A percentile compares a stretch with the other conserved stretches of the same genome.
Evolutionary conservation across 2,797 vertebrate genomes (phyloP).

Genomic region (Cryptoblepharus egeriae): DNA sequence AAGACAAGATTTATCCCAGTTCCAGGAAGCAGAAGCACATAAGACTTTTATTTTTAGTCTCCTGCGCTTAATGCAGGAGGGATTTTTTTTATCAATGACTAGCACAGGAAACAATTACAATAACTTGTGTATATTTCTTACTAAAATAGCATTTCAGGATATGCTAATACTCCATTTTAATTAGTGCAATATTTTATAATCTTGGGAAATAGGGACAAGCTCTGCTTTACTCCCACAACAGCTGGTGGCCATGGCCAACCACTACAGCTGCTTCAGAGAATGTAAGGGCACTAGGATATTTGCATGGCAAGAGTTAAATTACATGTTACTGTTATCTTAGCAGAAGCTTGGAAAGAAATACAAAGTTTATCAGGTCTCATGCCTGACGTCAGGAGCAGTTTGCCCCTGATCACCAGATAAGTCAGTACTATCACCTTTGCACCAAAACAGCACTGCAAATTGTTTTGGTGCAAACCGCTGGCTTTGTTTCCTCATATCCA

Average conservation of each 20-base stretch:
- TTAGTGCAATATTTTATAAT: conserved; percentile 58
- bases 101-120: conserved; percentile 67
- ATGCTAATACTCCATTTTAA: conserved; percentile 62
- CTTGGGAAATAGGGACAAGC: conserved; percentile 61
- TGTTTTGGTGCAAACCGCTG: neutral
- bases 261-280: conserved; percentile 55
- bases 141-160: conserved; percentile 64
- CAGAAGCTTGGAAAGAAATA: conserved; percentile 58
- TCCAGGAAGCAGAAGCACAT: conserved; percentile 11
- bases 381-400: conserved; percentile 45
- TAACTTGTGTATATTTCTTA: conserved; percentile 63
- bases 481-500: conserved; percentile 3
- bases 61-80: conserved; percentile 18
- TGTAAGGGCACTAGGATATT: conserved; percentile 63
- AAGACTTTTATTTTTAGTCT: conserved; percentile 21
- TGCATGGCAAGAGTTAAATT: conserved; percentile 71
- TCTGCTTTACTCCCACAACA: conserved; percentile 72
- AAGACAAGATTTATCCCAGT: conserved; percentile 36
- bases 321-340: conserved; percentile 66
- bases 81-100: conserved; percentile 58
- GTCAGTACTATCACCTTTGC: conserved; percentile 22
- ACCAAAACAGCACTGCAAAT: neutral
- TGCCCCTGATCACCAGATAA: conserved; percentile 43
- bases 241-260: conserved; percentile 70
- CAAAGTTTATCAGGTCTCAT: conserved; percentile 54